These are phyloP conservation scores for Setophaga coronata DNA, from an alignment of 2,113 vertebrate genomes.

Conservation along the genomic window DNA sequence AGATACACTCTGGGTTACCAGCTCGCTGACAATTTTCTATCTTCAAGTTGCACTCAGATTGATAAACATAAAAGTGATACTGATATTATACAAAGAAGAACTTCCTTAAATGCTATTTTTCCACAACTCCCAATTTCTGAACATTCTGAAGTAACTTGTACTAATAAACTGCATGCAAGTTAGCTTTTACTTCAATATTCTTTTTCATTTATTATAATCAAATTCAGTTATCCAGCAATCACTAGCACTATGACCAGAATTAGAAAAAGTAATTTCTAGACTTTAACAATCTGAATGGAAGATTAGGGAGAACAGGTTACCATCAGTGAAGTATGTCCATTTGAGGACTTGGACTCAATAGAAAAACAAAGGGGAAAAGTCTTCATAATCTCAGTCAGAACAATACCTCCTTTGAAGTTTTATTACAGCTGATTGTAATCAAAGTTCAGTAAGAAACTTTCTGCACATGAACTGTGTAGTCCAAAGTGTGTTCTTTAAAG, in stretches of 20 bases:
- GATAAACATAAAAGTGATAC: not conserved
- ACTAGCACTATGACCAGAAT: not conserved
- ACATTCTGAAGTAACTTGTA: not conserved
- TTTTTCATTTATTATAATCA: not conserved
- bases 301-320: not conserved
- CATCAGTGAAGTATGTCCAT: not conserved
- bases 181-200: not conserved
- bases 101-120: not conserved
- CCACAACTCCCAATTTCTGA: not conserved
- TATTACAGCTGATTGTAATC: not conserved
- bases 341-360: not conserved
- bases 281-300: not conserved
- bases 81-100: not conserved
- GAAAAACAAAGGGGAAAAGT: not conserved
- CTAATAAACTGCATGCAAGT: not conserved
- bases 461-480: not conserved
- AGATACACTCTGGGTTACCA: not conserved
- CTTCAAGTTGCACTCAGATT: not conserved
- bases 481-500: not conserved
- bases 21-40: not conserved
- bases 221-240: not conserved
- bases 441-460: not conserved
- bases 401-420: not conserved
- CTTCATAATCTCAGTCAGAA: not conserved
- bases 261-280: not conserved